phyloP scores from a whole-genome alignment of 2,888 invertebrate species.

The Abrostola tripartita region DNA sequence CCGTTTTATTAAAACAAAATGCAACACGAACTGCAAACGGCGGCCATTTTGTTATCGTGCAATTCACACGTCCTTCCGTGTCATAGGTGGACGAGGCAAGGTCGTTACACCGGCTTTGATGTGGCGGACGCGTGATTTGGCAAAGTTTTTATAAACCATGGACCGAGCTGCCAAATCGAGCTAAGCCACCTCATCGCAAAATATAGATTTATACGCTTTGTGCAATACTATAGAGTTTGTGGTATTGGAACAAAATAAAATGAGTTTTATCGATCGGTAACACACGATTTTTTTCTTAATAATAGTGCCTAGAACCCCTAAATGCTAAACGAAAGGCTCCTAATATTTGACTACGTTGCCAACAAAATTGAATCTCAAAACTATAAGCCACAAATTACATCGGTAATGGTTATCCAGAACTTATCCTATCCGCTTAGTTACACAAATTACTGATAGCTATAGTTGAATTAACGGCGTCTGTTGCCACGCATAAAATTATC shows the following conservation, averaged over 20 bases:
- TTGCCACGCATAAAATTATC: slow-evolving; percentile 55
- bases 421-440: slow-evolving; percentile 20
- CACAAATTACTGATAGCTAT: slow-evolving; percentile 12
- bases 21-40: slow-evolving; percentile 20
- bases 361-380: not conserved
- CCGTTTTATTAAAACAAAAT: slow-evolving; percentile 25
- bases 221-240: too few species aligned
- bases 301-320: not conserved
- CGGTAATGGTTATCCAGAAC: slow-evolving; percentile 17
- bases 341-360: not conserved
- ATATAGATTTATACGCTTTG: slow-evolving; percentile 13
- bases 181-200: slow-evolving; percentile 38
- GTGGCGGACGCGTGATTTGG: slow-evolving; percentile 46
- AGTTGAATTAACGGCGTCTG: slow-evolving; percentile 44
- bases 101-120: slow-evolving; percentile 54
- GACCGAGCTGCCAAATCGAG: slow-evolving; percentile 30
- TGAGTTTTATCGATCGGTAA: too few species aligned
- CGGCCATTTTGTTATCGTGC: slow-evolving; percentile 47
- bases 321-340: not conserved
- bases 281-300: too few species aligned
- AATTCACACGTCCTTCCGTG: slow-evolving; percentile 52
- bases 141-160: slow-evolving; percentile 48
- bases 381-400: not conserved
- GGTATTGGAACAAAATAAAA: slow-evolving; percentile 11
- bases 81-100: slow-evolving; percentile 55